Conservation (phyloP, 2,113 vertebrate species). For the Ivindomyrus marchei region DNA sequence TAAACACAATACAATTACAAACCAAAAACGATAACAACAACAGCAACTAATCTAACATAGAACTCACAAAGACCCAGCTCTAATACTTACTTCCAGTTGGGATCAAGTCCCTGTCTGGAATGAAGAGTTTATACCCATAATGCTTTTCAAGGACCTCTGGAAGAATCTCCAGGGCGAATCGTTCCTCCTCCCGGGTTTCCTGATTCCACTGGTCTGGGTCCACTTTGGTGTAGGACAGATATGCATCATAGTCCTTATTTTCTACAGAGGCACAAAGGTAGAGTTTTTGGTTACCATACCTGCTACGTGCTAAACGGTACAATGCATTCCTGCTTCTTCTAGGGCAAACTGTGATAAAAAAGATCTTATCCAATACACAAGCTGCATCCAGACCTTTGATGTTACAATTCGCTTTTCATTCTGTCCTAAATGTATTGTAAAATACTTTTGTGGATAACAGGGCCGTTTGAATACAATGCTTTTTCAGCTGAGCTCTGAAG, state of each 20-base stretch:
- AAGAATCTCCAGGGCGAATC: slow-evolving; percentile 94
- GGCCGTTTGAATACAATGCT: not conserved
- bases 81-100: slow-evolving; percentile 94
- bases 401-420: not conserved
- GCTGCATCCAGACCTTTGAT: not conserved
- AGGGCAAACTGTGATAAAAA: not conserved
- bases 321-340: not conserved
- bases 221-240: slow-evolving; percentile 96
- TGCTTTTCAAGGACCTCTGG: slow-evolving; percentile 98
- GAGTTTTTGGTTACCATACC: not conserved
- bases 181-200: slow-evolving; percentile 92
- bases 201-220: slow-evolving; percentile 97
- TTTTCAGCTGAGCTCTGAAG: not conserved
- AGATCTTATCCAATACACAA: not conserved
- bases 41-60: slow-evolving; percentile 1
- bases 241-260: slow-evolving; percentile 97
- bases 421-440: not conserved
- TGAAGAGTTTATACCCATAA: slow-evolving; percentile 98
- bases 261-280: slow-evolving; percentile 55
- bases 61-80: not conserved
- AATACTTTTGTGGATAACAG: not conserved
- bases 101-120: slow-evolving; percentile 98
- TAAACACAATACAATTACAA: not conserved
- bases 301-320: not conserved
- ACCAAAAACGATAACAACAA: not conserved